phyloP scores from a whole-genome alignment of 2,797 vertebrate genomes.

The Sebastiscus albofasciatus region DNA sequence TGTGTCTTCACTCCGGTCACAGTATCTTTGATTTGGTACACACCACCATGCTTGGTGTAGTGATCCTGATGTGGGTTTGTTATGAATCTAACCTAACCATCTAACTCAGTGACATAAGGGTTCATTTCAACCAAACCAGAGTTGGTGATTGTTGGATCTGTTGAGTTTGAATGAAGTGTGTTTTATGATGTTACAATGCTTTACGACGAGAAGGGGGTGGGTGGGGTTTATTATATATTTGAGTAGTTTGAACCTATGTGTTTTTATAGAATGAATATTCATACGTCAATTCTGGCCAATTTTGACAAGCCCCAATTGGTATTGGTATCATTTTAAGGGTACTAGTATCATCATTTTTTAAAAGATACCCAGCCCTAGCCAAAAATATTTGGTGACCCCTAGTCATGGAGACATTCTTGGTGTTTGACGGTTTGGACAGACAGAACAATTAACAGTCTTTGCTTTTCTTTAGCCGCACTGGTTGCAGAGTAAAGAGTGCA shows the following conservation, averaged over 20 bases:
- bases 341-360: neutral
- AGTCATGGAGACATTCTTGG: neutral
- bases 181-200: neutral
- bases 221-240: neutral
- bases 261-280: neutral
- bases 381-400: neutral
- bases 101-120: neutral
- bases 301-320: neutral
- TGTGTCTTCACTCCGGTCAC: neutral
- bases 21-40: neutral
- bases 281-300: neutral
- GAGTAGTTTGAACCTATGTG: neutral
- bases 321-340: neutral
- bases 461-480: neutral
- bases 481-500: neutral
- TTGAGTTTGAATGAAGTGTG: neutral
- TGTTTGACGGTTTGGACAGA: neutral
- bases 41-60: neutral
- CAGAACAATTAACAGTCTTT: neutral
- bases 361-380: no score
- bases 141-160: neutral
- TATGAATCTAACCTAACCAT: neutral
- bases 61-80: neutral
- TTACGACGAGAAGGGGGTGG: neutral
- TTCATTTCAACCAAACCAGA: neutral